Conservation (phyloP, 2,113 vertebrate genomes). For the Chloebia gouldiae region DNA sequence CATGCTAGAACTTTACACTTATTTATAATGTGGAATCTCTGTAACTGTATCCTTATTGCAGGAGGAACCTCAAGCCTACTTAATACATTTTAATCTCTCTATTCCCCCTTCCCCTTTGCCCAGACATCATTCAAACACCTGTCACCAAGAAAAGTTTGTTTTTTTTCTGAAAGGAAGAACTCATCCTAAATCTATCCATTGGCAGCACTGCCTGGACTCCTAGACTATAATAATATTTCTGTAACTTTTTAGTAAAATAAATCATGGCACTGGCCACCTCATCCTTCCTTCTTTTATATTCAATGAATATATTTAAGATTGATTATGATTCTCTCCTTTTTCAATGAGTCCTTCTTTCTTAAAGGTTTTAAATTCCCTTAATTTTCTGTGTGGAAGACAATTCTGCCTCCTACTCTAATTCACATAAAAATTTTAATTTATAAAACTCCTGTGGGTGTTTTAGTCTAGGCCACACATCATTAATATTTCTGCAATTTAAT, state of each 20-base stretch:
- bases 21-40: not conserved
- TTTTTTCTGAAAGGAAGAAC: not conserved
- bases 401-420: constrained; percentile 9
- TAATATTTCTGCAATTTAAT: constrained; percentile 12
- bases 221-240: not conserved
- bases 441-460: not conserved
- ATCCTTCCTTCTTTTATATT: not conserved
- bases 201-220: not conserved
- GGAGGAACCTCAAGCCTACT: not conserved
- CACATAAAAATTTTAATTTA: constrained; percentile 25
- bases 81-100: not conserved
- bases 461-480: not conserved
- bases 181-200: not conserved
- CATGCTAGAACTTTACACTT: not conserved
- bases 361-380: not conserved
- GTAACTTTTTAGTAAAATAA: not conserved
- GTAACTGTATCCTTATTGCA: not conserved
- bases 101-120: not conserved
- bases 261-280: not conserved
- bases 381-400: not conserved
- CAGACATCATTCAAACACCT: not conserved
- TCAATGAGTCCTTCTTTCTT: not conserved
- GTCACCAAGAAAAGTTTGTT: not conserved
- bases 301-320: not conserved
- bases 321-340: not conserved